Evolutionary conservation across 2,113 vertebrate genomes (phyloP).

Genomic region (Dunckerocampus dactyliophorus): DNA sequence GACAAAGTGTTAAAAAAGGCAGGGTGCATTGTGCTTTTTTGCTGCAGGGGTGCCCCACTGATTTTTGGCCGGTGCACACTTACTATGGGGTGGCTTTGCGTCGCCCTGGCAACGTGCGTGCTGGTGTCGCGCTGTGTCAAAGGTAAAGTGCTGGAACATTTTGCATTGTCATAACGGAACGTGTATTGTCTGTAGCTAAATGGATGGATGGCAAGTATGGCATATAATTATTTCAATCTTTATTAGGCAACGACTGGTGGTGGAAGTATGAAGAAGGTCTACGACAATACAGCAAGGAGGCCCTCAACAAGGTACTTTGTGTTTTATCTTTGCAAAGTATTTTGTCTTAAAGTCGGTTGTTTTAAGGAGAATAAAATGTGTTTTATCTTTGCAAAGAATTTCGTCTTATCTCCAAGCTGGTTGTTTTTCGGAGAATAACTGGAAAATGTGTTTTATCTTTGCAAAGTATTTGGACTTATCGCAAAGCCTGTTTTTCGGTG

Average conservation of each 20-base stretch:
- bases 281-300: conserved; percentile 64
- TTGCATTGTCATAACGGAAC: neutral
- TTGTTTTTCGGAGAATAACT: too few relatives aligned
- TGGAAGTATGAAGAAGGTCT: conserved; percentile 71
- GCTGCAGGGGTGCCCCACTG: conserved; percentile 41
- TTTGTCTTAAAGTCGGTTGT: too few relatives aligned
- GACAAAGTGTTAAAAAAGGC: conserved; percentile 46
- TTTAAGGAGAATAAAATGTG: too few relatives aligned
- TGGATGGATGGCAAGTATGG: conserved; percentile 4
- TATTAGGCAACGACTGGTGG: conserved; percentile 69
- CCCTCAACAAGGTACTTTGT: conserved; percentile 61
- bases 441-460: too few relatives aligned
- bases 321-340: neutral
- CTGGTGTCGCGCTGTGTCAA: conserved; percentile 62
- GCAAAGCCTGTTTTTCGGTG: too few relatives aligned
- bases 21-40: conserved; percentile 52
- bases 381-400: too few relatives aligned
- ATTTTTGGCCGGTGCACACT: conserved; percentile 19
- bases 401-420: too few relatives aligned
- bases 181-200: neutral
- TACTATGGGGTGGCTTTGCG: conserved; percentile 71
- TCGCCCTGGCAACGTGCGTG: conserved; percentile 67
- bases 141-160: conserved; percentile 71
- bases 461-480: too few relatives aligned
- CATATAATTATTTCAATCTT: conserved; percentile 14